Base-by-base conservation (phyloP, 2,888 invertebrate species). In the Eupithecia abbreviata region DNA sequence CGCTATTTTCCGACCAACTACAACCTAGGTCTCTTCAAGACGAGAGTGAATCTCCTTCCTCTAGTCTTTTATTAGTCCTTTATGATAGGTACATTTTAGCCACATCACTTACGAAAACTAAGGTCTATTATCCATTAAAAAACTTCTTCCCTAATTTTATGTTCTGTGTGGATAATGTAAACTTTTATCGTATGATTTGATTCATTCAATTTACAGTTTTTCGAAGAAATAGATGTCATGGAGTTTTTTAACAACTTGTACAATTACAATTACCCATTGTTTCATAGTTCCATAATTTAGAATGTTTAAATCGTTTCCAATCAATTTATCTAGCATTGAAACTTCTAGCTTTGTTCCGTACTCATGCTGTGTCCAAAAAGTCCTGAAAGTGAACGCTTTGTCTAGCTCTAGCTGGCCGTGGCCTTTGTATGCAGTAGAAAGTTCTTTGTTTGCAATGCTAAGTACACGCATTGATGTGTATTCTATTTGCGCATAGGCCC, bases 391-490 rank as follows among this genome's bases (percentile, higher is more conserved):
- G 30, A 30, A 18, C 58, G 30, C 12, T 15, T 66, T 41, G 30
- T 71, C 9, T 13, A 58, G 18, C 58, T 71, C 79, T 83, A 75
- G 80, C 75, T 80, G 77, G 81, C 80, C 79, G 80, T 13, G 51
- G 73, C 68, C 67, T 75, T 75, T 73, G 89, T 87, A 84, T 91
- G 91, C 91, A 91, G 78, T 90, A 92, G 92, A 92, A 92, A 92
- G 91, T 88, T 87, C 85, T 87, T 89, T 89, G 89, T 80, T 82
- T 80, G 81, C 79, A 80, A 82, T 81, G 76, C 81, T 76, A 79
- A 81, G 74, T 79, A 79, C 76, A 71, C 55, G 70, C 55, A 66
- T 62, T 51, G 74, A 77, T 72, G 73, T 74, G 69, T 79, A 80
- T 77, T 73, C 72, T 77, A 69, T 75, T 79, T 77, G 79, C 77